Percentiles rank a stretch among this genome's conserved stretches.
Conservation (phyloP, 2,797 vertebrate genomes). For the Nannoperca australis region DNA sequence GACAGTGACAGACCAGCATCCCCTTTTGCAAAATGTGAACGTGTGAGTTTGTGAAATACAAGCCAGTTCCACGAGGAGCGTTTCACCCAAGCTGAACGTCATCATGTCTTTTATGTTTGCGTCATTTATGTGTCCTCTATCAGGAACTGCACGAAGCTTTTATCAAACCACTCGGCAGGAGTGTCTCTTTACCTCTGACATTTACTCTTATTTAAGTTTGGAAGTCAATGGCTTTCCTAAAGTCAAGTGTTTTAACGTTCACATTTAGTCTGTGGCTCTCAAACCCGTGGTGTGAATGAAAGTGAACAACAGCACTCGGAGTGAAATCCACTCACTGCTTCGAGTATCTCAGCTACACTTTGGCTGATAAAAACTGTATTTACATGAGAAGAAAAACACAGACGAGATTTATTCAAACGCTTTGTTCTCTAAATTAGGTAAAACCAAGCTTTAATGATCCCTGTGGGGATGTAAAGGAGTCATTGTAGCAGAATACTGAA, state of each 20-base stretch:
- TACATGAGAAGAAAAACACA: constrained; percentile 46
- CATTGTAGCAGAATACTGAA: constrained; percentile 24
- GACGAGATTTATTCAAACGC: constrained; percentile 43
- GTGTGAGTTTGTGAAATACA: constrained; percentile 7
- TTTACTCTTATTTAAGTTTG: constrained; percentile 59
- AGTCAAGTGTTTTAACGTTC: too few species aligned
- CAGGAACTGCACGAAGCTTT: constrained; percentile 20
- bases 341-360: constrained; percentile 46
- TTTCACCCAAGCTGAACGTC: neutral
- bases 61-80: neutral
- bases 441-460: constrained; percentile 50
- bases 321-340: constrained; percentile 51
- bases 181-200: constrained; percentile 62
- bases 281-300: constrained; percentile 45
- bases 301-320: constrained; percentile 53
- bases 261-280: constrained; percentile 33
- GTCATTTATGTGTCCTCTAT: constrained; percentile 25
- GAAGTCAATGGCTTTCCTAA: too few species aligned
- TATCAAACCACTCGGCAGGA: constrained; percentile 48
- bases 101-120: neutral
- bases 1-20: neutral
- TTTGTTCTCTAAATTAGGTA: constrained; percentile 51
- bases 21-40: constrained; percentile 3
- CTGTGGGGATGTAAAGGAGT: constrained; percentile 28
- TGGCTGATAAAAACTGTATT: constrained; percentile 49